Percentiles rank a stretch among this genome's conserved stretches.
Conservation (phyloP, 2,113 vertebrate species). For the Cichladusa arquata region DNA sequence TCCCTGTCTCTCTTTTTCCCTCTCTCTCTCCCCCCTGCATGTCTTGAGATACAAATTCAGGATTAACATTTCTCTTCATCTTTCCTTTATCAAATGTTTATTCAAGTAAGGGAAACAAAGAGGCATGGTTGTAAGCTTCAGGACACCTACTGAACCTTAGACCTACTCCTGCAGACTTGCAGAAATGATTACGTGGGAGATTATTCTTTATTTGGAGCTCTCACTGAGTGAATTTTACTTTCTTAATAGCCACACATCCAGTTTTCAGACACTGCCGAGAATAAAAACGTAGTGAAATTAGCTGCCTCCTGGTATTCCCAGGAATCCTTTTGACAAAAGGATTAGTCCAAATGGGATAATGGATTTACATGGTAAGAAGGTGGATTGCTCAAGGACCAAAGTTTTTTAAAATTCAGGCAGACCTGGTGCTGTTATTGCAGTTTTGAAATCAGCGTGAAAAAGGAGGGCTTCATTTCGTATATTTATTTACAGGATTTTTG, state of each 20-base stretch:
- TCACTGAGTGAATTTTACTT: constrained; percentile 19
- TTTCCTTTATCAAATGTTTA: constrained; percentile 32
- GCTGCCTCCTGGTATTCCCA: neutral
- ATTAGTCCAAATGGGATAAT: neutral
- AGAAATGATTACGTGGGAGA: neutral
- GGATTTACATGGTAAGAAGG: constrained; percentile 34
- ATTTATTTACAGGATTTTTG: neutral
- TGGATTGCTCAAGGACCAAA: neutral
- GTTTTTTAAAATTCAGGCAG: neutral
- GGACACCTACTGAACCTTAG: constrained; percentile 32
- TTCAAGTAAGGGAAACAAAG: constrained; percentile 32
- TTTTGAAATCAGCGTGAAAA: neutral
- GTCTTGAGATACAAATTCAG: constrained; percentile 52
- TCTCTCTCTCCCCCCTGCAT: neutral
- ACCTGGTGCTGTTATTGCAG: neutral
- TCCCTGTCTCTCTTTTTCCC: neutral
- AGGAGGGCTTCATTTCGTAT: neutral
- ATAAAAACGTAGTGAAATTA: neutral
- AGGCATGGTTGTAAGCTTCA: constrained; percentile 18
- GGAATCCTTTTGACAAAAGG: constrained; percentile 29
- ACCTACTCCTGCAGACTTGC: neutral
- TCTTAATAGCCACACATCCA: neutral
- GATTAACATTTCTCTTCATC: constrained; percentile 45
- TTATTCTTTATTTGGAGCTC: constrained; percentile 1
- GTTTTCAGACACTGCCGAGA: neutral